Conservation (phyloP, 2,888 invertebrate species). For the Brenthis ino region DNA sequence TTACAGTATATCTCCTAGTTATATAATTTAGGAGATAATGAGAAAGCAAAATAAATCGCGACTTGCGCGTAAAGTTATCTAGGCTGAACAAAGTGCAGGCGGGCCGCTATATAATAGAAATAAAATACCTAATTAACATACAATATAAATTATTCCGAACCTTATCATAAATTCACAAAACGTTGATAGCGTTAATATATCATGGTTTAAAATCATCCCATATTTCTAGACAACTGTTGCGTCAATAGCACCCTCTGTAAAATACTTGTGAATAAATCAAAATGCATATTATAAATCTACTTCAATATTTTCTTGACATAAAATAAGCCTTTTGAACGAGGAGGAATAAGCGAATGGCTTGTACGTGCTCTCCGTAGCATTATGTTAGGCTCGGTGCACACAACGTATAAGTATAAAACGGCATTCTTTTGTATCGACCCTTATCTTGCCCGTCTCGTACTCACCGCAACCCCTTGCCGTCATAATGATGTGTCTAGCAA, state of each 20-base stretch:
- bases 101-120: too few relatives aligned
- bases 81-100: too few relatives aligned
- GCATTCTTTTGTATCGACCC: constrained; percentile 43
- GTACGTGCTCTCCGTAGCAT: constrained; percentile 46
- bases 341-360: constrained; percentile 45
- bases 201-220: constrained; percentile 15
- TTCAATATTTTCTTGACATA: constrained; percentile 43
- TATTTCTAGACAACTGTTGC: constrained; percentile 39
- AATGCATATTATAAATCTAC: constrained; percentile 45
- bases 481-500: constrained; percentile 78
- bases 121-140: too few relatives aligned
- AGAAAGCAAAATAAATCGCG: too few relatives aligned
- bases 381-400: constrained; percentile 45
- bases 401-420: constrained; percentile 43
- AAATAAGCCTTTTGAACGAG: constrained; percentile 45
- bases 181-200: constrained; percentile 8
- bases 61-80: too few relatives aligned
- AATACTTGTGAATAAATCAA: constrained; percentile 39
- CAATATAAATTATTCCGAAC: too few relatives aligned
- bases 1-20: too few relatives aligned
- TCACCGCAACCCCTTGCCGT: constrained; percentile 58
- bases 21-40: too few relatives aligned
- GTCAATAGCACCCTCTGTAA: constrained; percentile 25
- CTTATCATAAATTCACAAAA: not conserved
- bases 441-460: constrained; percentile 47